These are phyloP conservation scores for Lycophotia porphyrea DNA, from an alignment of 2,888 invertebrate genomes.

Conservation along the genomic window DNA sequence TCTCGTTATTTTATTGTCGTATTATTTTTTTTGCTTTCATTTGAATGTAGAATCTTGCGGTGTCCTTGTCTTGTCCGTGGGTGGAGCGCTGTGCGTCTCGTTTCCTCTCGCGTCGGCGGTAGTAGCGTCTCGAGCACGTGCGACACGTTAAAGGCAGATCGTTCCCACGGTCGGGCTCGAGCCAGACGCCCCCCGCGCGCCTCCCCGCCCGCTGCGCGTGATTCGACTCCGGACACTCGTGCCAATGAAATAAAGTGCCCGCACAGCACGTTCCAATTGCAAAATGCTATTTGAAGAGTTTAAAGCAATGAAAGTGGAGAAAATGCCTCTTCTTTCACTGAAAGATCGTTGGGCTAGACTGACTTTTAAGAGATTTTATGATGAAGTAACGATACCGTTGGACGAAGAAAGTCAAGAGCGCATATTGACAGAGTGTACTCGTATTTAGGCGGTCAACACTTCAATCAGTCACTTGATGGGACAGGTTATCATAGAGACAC, in stretches of 20 bases:
- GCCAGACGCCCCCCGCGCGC: constrained; percentile 75
- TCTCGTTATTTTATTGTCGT: constrained; percentile 84
- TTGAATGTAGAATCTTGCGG: constrained; percentile 60
- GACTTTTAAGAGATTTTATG: constrained; percentile 5
- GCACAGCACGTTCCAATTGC: constrained; percentile 88
- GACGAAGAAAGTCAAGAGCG: constrained; percentile 6
- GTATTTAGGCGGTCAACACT: constrained; percentile 25
- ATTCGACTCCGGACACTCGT: constrained; percentile 84
- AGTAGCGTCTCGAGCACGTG: constrained; percentile 88
- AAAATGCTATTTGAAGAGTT: constrained; percentile 82
- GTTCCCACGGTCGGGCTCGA: constrained; percentile 89
- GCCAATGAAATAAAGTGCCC: constrained; percentile 87
- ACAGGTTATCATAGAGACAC: constrained; percentile 43
- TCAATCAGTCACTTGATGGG: constrained; percentile 30
- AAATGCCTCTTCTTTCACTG: constrained; percentile 76
- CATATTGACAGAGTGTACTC: constrained; percentile 1
- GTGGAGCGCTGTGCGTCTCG: constrained; percentile 72
- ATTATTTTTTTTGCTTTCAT: constrained; percentile 70
- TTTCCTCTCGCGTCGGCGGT: constrained; percentile 77
- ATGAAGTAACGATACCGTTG: constrained; percentile 3
- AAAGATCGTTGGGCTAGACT: constrained; percentile 56
- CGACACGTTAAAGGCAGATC: constrained; percentile 90
- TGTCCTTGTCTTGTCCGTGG: constrained; percentile 59
- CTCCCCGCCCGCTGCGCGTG: constrained; percentile 78
- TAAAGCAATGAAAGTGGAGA: constrained; percentile 83